phyloP scores from a whole-genome alignment of 2,888 invertebrate species.

The Agrochola macilenta region DNA sequence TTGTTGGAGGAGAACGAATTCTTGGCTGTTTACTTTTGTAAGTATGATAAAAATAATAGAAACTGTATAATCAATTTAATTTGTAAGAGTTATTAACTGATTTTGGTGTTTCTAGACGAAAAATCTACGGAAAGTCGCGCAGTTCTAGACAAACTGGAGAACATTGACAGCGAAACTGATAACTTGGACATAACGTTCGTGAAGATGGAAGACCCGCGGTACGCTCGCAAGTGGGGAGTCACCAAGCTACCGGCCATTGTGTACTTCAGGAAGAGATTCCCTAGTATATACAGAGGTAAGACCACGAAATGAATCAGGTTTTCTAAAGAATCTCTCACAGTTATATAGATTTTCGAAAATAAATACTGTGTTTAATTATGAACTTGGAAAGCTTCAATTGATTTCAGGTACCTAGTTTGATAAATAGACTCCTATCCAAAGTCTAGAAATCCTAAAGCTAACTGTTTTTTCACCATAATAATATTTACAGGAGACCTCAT shows the following conservation, averaged over 20 bases:
- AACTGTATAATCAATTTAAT: not conserved
- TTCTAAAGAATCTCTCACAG: not conserved
- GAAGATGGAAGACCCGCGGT: slow-evolving; percentile 97
- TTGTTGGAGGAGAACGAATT: slow-evolving; percentile 98
- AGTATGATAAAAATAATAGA: slow-evolving; percentile 80
- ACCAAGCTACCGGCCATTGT: slow-evolving; percentile 97
- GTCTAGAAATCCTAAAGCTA: not conserved
- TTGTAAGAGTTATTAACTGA: not conserved
- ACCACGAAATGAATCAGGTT: not conserved
- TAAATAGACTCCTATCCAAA: not conserved
- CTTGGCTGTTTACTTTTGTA: slow-evolving; percentile 98
- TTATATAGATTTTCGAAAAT: not conserved
- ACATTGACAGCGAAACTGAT: slow-evolving; percentile 98
- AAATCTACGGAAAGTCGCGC: slow-evolving; percentile 95
- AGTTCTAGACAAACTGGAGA: slow-evolving; percentile 96
- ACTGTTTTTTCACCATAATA: not conserved
- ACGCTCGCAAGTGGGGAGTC: slow-evolving; percentile 98
- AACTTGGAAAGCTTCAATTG: not conserved
- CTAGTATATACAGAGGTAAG: slow-evolving; percentile 97
- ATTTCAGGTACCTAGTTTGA: not conserved
- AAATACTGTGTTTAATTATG: not conserved
- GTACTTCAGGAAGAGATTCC: slow-evolving; percentile 97
- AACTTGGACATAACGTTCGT: slow-evolving; percentile 98
- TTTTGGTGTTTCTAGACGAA: slow-evolving; percentile 91
- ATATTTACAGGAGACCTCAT: slow-evolving; percentile 93